Conservation (phyloP, 2,797 vertebrate species). For the Urocyon cinereoargenteus region DNA sequence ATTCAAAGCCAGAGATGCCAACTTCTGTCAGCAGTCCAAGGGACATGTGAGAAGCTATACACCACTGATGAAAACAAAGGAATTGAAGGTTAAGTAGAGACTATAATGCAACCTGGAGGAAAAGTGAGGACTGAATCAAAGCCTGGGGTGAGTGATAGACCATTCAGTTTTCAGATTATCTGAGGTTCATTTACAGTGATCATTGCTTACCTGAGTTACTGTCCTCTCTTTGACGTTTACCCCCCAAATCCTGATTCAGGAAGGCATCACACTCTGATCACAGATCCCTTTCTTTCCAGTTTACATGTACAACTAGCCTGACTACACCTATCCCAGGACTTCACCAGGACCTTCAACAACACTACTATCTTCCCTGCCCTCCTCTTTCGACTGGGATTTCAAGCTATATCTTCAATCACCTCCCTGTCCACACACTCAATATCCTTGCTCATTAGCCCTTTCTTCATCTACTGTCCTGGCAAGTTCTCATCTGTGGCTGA, state of each 20-base stretch:
- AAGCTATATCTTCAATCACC: not conserved
- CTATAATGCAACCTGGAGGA: not conserved
- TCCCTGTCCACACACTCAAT: not conserved
- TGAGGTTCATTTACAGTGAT: not conserved
- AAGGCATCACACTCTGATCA: not conserved
- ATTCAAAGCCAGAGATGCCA: not conserved
- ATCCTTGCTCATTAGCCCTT: not conserved
- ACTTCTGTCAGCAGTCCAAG: not conserved
- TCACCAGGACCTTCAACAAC: not conserved
- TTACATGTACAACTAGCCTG: not conserved
- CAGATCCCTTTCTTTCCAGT: not conserved
- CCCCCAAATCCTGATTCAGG: not conserved
- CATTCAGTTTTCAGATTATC: not conserved
- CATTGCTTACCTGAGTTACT: not conserved
- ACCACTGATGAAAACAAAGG: not conserved
- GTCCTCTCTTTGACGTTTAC: not conserved
- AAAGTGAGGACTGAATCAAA: not conserved
- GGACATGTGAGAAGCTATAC: not conserved
- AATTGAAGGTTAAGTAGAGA: not conserved
- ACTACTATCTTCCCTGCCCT: too few relatives aligned
- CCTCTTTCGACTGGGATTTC: fast-evolving
- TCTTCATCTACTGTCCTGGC: not conserved
- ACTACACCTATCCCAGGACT: too few relatives aligned
- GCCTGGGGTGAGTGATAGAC: not conserved
- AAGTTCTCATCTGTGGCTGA: not conserved